These are phyloP conservation scores for Lottia scabra DNA, from an alignment of 2,888 invertebrate genomes.

Conservation along the genomic window DNA sequence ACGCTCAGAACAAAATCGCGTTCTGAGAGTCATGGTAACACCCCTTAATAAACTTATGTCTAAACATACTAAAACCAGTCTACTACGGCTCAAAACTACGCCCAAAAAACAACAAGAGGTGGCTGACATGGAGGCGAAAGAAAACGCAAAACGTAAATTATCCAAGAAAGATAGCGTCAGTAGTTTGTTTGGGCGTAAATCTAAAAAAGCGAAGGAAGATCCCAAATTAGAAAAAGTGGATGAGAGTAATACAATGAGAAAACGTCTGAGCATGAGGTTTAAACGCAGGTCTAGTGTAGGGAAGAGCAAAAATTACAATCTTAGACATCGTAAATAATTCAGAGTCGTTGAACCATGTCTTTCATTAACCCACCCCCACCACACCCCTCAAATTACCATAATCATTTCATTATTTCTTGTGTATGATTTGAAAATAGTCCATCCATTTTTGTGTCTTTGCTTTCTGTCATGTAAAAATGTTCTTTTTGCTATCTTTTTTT, in stretches of 20 bases:
- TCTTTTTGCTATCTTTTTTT: no score
- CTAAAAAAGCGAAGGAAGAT: slow-evolving; percentile 4
- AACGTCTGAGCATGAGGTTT: slow-evolving; percentile 7
- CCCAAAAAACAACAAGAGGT: slow-evolving; percentile 34
- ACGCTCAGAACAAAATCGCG: slow-evolving; percentile 30
- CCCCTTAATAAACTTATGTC: slow-evolving; percentile 40
- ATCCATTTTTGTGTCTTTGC: no score
- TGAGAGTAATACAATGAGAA: slow-evolving; percentile 14
- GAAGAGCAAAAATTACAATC: slow-evolving; percentile 12
- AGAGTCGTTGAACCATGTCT: no score
- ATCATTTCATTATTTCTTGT: no score
- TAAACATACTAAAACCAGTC: slow-evolving; percentile 54
- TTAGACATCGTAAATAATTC: slow-evolving; percentile 7
- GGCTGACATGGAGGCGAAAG: neutral
- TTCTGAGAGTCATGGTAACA: slow-evolving; percentile 46
- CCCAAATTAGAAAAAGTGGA: neutral
- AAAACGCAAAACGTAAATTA: slow-evolving; percentile 11
- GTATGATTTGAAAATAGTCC: no score
- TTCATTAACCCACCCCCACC: no score
- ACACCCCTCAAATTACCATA: no score
- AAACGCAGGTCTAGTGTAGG: slow-evolving; percentile 3
- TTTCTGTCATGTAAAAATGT: no score
- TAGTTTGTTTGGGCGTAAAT: slow-evolving; percentile 2
- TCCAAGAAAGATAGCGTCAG: slow-evolving; percentile 23
- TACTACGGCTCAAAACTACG: slow-evolving; percentile 48